Percentiles rank a stretch among this genome's conserved stretches.
phyloP scores from a whole-genome alignment of 2,113 vertebrate genomes.

The Oncorhynchus gorbuscha region DNA sequence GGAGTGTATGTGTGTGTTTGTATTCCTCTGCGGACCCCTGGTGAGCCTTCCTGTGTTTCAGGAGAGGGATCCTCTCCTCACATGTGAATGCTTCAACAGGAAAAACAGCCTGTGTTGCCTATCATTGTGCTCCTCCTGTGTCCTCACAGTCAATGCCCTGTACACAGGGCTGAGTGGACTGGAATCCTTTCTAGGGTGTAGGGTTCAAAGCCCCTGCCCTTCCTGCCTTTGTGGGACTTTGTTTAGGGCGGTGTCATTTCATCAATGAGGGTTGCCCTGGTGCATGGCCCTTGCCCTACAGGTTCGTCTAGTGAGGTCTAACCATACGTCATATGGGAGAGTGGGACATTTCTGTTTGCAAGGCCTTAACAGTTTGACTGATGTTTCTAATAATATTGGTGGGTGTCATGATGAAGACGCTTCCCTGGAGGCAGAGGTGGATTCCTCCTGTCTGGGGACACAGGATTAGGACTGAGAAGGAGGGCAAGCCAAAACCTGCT shows the following conservation, averaged over 20 bases:
- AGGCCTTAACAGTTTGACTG: conserved; percentile 26
- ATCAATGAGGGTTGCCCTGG: conserved; percentile 32
- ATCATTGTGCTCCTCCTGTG: conserved; percentile 4
- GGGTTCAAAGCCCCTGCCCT: conserved; percentile 57
- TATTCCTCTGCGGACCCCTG: conserved; percentile 2
- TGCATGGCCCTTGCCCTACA: conserved; percentile 42
- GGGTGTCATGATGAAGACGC: neutral
- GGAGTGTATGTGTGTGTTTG: conserved; percentile 38
- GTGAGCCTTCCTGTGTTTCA: conserved; percentile 18
- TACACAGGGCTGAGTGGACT: conserved; percentile 27
- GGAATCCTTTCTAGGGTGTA: conserved; percentile 24
- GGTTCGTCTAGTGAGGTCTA: conserved; percentile 43
- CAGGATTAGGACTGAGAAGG: conserved; percentile 23
- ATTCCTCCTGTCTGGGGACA: conserved; percentile 39
- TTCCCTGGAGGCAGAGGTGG: conserved; percentile 33
- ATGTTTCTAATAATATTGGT: neutral
- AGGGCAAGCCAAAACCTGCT: no score
- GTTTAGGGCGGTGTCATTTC: conserved; percentile 50
- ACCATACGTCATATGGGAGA: conserved; percentile 2
- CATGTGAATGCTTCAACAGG: conserved; percentile 47
- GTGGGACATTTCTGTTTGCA: conserved; percentile 41
- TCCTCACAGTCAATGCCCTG: neutral
- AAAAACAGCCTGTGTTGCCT: conserved; percentile 44
- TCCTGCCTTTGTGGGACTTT: conserved; percentile 73
- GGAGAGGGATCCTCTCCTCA: conserved; percentile 21